Conservation (phyloP, 2,888 invertebrate genomes). For the Agrotis puta region DNA sequence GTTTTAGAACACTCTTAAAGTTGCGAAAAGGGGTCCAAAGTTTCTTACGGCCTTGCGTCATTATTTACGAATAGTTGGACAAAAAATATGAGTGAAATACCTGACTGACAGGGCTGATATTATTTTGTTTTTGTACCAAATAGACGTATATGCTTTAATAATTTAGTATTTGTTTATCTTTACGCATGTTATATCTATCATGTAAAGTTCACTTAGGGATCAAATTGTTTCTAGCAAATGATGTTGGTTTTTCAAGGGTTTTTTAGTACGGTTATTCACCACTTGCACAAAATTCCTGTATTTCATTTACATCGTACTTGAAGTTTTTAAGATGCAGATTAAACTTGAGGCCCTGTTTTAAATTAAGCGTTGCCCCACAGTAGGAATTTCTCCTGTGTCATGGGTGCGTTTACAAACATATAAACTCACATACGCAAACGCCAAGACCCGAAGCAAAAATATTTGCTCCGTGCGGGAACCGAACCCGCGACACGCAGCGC, state of each 20-base stretch:
- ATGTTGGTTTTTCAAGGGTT: not conserved
- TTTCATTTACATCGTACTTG: too few relatives aligned
- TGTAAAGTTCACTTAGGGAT: not conserved
- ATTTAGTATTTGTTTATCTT: conserved; percentile 3
- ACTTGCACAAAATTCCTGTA: not conserved
- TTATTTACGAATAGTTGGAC: conserved; percentile 61
- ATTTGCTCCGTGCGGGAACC: too few relatives aligned
- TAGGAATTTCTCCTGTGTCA: too few relatives aligned
- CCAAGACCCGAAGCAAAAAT: too few relatives aligned
- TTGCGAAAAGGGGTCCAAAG: conserved; percentile 61
- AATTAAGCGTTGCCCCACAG: too few relatives aligned
- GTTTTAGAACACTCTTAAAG: conserved; percentile 61
- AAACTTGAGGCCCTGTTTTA: too few relatives aligned
- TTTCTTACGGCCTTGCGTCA: conserved; percentile 47
- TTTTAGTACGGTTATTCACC: not conserved
- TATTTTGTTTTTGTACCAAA: conserved; percentile 19
- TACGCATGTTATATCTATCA: not conserved
- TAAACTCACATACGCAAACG: too few relatives aligned
- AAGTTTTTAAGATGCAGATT: too few relatives aligned
- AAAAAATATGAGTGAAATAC: conserved; percentile 41
- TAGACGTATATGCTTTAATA: not conserved
- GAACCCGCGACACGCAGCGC: too few relatives aligned
- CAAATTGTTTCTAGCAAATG: not conserved
- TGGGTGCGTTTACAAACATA: too few relatives aligned
- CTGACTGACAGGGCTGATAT: conserved; percentile 26